Evolutionary conservation across 2,113 vertebrate genomes (phyloP), one percentile per base, ranked within the genome.

Genomic region (Microtus pennsylvanicus): DNA sequence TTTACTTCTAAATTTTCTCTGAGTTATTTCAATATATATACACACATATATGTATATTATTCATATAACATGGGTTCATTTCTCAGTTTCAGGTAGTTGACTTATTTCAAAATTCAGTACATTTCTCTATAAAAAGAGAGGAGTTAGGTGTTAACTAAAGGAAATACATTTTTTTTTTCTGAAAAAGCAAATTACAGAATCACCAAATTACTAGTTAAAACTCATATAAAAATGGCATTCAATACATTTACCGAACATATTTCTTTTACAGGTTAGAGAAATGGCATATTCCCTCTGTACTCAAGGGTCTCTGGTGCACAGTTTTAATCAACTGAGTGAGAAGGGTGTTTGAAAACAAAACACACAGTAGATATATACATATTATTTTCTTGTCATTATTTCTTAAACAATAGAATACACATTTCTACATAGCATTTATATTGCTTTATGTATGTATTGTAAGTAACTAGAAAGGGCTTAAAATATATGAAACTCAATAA

Each of bases 181-280:
- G 89, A 97, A 94, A 94, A 97, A 97, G 87, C 87, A 93, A 97
- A 92, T 96, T 80, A 97, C 3, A 97, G 87, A 97, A 88, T 96
- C 92, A 98, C 5, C 97, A 7, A 74, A 30, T 24, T 89, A 96
- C 97, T 98, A 96, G 98, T 97, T 97, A 98, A 98, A 97, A 94
- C 81, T 97, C 70, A 86, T 67, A 91, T 86, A 96, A 96, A 94
- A 91, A 63, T 8, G 95, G 0, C 7, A 38, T 35, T 94, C 16
- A 76, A 63, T 33, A 47, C 22, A 97, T 94, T 96, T 75, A 85
- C 45, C 90, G 80, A 98, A 96, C 77, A 95, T 74, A 97, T 95
- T 96, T 70, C 61, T 80, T 95, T 22, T 61, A n/a, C 83, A 87
- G 4, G 13, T 5, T 89, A 67, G 21, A 94, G 87, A 82, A 93